Conservation (phyloP, 2,113 vertebrate genomes). For the Pomatorhinus ruficollis region DNA sequence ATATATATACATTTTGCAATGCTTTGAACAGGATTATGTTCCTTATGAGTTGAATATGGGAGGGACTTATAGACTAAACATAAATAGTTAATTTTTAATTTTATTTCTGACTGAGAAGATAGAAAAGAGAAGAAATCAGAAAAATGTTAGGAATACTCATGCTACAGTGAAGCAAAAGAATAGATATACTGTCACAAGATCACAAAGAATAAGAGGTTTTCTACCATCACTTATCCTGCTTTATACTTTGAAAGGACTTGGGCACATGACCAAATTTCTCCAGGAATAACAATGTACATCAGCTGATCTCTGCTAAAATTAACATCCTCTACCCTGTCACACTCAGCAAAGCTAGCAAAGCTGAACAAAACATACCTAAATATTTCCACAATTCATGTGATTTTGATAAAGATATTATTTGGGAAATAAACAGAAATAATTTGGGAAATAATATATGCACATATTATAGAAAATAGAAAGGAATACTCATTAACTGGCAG, state of each 20-base stretch:
- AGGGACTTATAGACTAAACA: background rate
- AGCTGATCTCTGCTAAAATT: slow-evolving; percentile 25
- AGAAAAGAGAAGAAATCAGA: background rate
- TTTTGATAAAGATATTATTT: background rate
- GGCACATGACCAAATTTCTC: background rate
- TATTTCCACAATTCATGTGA: background rate
- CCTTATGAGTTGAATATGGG: background rate
- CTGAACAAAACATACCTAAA: background rate
- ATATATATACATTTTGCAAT: background rate
- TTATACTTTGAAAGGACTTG: background rate
- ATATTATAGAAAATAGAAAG: background rate
- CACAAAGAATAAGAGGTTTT: background rate
- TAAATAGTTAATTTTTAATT: background rate
- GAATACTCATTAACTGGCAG: background rate
- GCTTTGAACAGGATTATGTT: background rate
- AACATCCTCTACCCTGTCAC: background rate
- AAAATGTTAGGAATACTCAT: background rate
- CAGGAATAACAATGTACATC: slow-evolving; percentile 17
- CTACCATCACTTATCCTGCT: background rate
- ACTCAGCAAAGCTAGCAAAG: background rate
- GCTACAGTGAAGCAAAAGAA: background rate
- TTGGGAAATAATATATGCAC: background rate
- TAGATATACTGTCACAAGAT: background rate
- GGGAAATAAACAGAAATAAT: background rate
- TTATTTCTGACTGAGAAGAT: background rate